Percentiles rank a stretch among this genome's conserved stretches.
Evolutionary conservation across 2,797 vertebrate species (phyloP).

Genomic region (Cossypha dichroa): DNA sequence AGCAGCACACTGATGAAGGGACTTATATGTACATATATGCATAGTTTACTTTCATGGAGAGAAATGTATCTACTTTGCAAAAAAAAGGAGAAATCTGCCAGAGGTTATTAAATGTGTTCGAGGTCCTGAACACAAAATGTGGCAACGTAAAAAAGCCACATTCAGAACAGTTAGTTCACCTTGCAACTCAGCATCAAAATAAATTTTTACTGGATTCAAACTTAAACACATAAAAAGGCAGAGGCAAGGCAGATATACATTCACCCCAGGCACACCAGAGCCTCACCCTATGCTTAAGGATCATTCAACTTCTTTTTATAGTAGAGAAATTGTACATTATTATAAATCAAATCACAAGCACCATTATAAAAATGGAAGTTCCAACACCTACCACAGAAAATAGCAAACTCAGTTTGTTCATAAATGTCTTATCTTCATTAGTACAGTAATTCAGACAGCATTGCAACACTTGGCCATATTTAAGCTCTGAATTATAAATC

Average conservation of each 20-base stretch:
- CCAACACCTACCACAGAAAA: neutral
- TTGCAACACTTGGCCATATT: neutral
- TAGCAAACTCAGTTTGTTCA: neutral
- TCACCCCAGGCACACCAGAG: neutral
- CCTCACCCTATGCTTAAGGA: neutral
- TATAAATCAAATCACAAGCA: neutral
- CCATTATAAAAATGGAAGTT: neutral
- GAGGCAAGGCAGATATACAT: neutral
- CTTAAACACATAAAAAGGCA: neutral
- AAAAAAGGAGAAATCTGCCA: neutral
- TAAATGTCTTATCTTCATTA: neutral
- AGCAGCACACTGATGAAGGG: neutral
- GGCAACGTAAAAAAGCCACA: neutral
- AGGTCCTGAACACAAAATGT: neutral
- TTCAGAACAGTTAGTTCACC: neutral
- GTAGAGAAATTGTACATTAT: neutral
- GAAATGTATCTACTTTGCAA: neutral
- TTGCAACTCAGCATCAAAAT: neutral
- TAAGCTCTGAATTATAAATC: neutral
- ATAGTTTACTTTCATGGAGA: neutral
- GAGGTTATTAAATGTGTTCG: neutral
- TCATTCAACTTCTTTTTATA: neutral
- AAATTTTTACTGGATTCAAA: neutral
- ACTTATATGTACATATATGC: fast-evolving
- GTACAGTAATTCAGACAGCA: neutral